Conservation (phyloP, 2,888 invertebrate species). For the Tetramorium bicarinatum region DNA sequence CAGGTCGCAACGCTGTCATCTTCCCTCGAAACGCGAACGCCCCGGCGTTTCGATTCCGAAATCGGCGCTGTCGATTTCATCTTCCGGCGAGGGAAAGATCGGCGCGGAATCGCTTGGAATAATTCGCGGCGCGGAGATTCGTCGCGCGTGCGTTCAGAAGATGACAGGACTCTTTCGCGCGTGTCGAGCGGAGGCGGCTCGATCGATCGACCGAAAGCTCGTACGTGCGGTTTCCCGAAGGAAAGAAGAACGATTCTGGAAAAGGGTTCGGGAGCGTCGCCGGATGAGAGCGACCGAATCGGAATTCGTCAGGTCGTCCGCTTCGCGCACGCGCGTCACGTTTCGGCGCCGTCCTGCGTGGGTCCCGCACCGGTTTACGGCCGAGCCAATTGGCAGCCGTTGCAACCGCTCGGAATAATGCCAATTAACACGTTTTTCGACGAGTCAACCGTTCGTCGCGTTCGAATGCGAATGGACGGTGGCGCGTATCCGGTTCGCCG, state of each 20-base stretch:
- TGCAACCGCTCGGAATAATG: conserved; percentile 82
- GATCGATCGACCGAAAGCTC: conserved; percentile 7
- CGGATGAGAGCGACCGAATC: background rate
- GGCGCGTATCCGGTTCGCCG: conserved; percentile 32
- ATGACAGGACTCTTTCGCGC: background rate
- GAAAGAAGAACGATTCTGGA: conserved; percentile 2
- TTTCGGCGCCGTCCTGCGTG: conserved; percentile 69
- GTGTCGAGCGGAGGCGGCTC: background rate
- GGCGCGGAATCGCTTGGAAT: background rate
- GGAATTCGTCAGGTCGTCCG: conserved; percentile 32
- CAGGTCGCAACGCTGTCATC: conserved; percentile 12
- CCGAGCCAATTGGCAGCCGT: conserved; percentile 79
- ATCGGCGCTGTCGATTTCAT: background rate
- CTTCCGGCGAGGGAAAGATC: background rate
- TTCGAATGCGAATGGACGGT: background rate
- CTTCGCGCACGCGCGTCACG: conserved; percentile 9
- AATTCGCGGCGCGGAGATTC: background rate
- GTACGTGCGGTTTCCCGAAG: background rate
- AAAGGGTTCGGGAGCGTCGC: background rate
- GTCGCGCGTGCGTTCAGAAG: background rate
- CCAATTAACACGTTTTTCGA: conserved; percentile 84
- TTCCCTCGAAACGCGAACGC: background rate
- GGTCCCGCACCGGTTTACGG: conserved; percentile 77
- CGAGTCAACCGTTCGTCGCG: conserved; percentile 66
- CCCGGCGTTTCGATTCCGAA: background rate